Percentiles rank a stretch among this genome's conserved stretches.
Conservation (phyloP, 2,888 invertebrate species). For the Unio pictorum region DNA sequence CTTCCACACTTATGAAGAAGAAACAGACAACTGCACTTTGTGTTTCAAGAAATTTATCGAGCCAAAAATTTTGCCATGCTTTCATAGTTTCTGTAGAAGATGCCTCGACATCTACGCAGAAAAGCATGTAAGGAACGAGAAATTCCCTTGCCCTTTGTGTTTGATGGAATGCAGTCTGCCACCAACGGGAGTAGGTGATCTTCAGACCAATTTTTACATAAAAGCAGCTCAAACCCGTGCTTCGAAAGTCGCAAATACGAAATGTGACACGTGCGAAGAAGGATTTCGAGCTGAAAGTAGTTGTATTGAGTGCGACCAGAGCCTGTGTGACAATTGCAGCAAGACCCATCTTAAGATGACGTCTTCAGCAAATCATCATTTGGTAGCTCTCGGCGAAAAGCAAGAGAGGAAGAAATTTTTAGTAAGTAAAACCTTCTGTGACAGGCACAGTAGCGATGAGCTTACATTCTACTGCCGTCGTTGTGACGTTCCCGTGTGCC, state of each 20-base stretch:
- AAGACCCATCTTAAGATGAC: conserved; percentile 40
- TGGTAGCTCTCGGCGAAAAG: conserved; percentile 36
- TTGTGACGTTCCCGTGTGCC: conserved; percentile 36
- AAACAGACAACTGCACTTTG: conserved; percentile 31
- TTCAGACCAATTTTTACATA: conserved; percentile 45
- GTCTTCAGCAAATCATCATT: conserved; percentile 41
- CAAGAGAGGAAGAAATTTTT: conserved; percentile 11
- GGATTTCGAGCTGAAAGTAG: conserved; percentile 31
- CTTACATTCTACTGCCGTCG: conserved; percentile 39
- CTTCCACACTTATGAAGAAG: conserved; percentile 12
- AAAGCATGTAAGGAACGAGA: conserved; percentile 30
- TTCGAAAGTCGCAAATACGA: conserved; percentile 25
- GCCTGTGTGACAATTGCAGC: conserved; percentile 32
- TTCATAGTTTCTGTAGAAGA: conserved; percentile 35
- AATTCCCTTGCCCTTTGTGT: conserved; percentile 40
- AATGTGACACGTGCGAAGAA: conserved; percentile 35
- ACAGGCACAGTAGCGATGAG: conserved; percentile 42
- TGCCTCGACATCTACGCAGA: conserved; percentile 36
- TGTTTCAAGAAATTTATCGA: conserved; percentile 33
- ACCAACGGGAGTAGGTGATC: conserved; percentile 23
- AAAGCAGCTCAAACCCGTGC: conserved; percentile 35
- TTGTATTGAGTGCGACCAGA: conserved; percentile 44
- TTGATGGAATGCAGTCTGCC: conserved; percentile 33
- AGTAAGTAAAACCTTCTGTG: conserved; percentile 38
- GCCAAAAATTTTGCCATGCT: conserved; percentile 41